Conservation (phyloP, 2,797 vertebrate species). For the Pseudochirops cupreus region DNA sequence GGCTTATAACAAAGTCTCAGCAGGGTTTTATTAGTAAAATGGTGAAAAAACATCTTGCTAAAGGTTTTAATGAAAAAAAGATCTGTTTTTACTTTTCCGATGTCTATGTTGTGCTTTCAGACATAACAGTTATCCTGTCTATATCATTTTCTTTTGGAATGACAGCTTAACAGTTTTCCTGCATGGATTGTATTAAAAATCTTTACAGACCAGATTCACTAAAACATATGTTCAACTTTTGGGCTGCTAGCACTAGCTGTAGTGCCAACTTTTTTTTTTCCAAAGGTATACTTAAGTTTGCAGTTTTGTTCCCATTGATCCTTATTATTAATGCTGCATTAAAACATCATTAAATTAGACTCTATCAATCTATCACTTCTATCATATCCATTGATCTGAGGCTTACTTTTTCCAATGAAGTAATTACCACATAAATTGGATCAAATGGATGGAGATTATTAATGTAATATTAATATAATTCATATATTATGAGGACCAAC, state of each 20-base stretch:
- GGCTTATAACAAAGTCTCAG: neutral
- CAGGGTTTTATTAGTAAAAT: slow-evolving; percentile 17
- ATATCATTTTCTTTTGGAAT: slow-evolving; percentile 68
- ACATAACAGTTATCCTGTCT: slow-evolving; percentile 61
- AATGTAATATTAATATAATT: neutral
- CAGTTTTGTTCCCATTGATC: slow-evolving; percentile 21
- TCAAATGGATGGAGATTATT: neutral
- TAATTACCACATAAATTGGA: neutral
- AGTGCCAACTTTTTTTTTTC: slow-evolving; percentile 49
- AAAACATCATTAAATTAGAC: slow-evolving; percentile 52
- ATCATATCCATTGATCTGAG: slow-evolving; percentile 20
- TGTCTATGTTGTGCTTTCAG: slow-evolving; percentile 43
- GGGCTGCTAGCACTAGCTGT: slow-evolving; percentile 58
- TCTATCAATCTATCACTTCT: slow-evolving; percentile 31
- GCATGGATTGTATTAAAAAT: slow-evolving; percentile 73
- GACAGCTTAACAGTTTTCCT: slow-evolving; percentile 74
- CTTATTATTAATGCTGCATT: slow-evolving; percentile 45
- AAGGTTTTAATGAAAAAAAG: slow-evolving; percentile 22
- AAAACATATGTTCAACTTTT: slow-evolving; percentile 74
- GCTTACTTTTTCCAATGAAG: slow-evolving; percentile 42
- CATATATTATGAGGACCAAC: neutral
- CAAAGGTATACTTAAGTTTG: slow-evolving; percentile 21
- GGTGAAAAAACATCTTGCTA: slow-evolving; percentile 22
- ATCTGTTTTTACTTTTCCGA: slow-evolving; percentile 27
- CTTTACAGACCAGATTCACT: slow-evolving; percentile 73